Evolutionary conservation across 2,797 vertebrate species (phyloP), one percentile per base, ranked within the genome.

Genomic region (Hoplostethus mediterraneus): DNA sequence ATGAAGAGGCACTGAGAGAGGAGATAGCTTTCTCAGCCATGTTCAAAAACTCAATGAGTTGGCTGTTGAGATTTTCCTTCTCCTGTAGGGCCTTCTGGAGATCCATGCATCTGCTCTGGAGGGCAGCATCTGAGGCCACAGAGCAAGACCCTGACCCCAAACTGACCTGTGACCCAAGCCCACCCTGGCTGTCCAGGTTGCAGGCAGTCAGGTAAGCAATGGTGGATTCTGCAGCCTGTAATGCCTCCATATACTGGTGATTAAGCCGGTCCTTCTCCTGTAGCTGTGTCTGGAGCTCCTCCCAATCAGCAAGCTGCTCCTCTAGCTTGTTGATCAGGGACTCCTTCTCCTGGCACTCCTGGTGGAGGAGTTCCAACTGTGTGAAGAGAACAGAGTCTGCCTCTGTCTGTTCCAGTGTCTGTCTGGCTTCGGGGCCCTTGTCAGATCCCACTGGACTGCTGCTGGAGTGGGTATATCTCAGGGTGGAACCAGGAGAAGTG

Each of bases 171-270:
- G 63, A 63, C n/a, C 73, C 78, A 21, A 88, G 73, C 40, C 86
- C 81, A 16, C 64, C 81, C 72, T 95, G 93, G 28, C 73, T 90
- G 81, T 94, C 94, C 77, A 95, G 73, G 67, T 85, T 95, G 73
- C 92, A 95, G 44, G 95, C 94, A 0, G 95, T 96, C 63, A 96
- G 90, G 70, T 95, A 95, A 30, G 94, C 92, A 4, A 95, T 94
- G 52, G 94, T 96, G 85, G 94, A 94, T 47, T 95, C 87, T 1
- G 94, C 93, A 2, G 93, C 94, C 70, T 92, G 90, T 54, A 95
- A 71, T 33, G 93, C 94, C 69, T 91, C 93, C 5, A 72, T 14
- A 1, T 93, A 91, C 53, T 93, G 86, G 0, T 11, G 30, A 66
- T 90, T 92, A 31, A 94, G 85, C 5, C 44, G 69, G 25, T 95